These are phyloP conservation scores for Pelobates fuscus DNA, from an alignment of 2,113 vertebrate species.

Conservation along the genomic window DNA sequence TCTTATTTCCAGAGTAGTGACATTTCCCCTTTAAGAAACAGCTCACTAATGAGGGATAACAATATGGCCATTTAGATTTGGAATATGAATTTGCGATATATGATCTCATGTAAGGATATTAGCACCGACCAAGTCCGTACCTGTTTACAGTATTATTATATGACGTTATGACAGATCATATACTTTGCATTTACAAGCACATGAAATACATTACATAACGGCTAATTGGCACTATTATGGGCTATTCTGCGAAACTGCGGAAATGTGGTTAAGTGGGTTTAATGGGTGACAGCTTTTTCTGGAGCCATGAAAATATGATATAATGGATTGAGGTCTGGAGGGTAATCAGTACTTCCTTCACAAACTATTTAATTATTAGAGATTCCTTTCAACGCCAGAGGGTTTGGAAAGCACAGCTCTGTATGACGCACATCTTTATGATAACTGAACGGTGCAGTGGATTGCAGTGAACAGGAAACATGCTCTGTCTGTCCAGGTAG, in stretches of 20 bases:
- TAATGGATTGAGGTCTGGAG: neutral
- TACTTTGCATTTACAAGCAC: slow-evolving; percentile 29
- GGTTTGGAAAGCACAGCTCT: neutral
- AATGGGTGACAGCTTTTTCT: neutral
- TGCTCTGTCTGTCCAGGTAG: no score
- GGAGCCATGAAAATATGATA: slow-evolving; percentile 2
- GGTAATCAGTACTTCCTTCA: slow-evolving; percentile 2
- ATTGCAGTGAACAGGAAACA: no score
- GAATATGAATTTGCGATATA: neutral
- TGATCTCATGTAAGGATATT: neutral
- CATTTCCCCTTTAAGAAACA: no score
- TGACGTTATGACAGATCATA: slow-evolving; percentile 1
- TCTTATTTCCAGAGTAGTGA: no score
- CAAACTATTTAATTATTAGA: neutral
- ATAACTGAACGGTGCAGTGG: no score
- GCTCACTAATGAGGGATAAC: no score
- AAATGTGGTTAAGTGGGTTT: slow-evolving; percentile 2
- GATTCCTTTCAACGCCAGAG: neutral
- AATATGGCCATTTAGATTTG: no score
- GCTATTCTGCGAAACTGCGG: neutral
- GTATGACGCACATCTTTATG: no score
- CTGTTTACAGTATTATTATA: slow-evolving; percentile 2
- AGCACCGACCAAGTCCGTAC: neutral
- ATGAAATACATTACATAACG: slow-evolving; percentile 21
- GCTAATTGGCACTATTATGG: neutral